Evolutionary conservation across 2,113 vertebrate genomes (phyloP).

Genomic region (Scytalopus superciliaris): DNA sequence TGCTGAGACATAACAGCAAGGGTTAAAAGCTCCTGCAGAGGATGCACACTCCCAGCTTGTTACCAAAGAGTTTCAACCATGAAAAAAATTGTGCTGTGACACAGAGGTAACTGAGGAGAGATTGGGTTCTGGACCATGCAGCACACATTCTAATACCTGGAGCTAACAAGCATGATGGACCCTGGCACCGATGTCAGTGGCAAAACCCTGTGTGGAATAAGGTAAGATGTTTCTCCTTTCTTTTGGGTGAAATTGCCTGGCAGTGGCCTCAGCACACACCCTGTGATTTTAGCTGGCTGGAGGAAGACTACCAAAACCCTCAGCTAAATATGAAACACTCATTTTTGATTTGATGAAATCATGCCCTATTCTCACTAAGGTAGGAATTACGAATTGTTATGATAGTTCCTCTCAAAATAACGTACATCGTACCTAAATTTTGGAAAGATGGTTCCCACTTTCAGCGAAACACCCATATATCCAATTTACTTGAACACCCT

Average conservation of each 20-base stretch:
- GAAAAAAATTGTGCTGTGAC: not conserved
- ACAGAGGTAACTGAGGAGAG: not conserved
- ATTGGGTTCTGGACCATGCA: not conserved
- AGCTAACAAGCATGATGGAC: not conserved
- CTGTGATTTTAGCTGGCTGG: not conserved
- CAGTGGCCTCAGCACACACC: not conserved
- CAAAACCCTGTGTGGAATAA: not conserved
- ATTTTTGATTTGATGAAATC: not conserved
- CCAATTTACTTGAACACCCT: not conserved
- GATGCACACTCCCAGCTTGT: not conserved
- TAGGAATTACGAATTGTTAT: not conserved
- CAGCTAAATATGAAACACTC: not conserved
- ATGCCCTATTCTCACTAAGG: not conserved
- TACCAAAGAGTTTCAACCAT: not conserved
- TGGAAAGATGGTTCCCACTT: not conserved
- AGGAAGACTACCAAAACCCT: not conserved
- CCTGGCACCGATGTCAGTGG: not conserved
- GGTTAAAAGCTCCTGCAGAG: not conserved
- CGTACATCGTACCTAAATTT: not conserved
- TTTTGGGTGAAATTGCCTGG: not conserved
- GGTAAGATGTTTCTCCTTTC: not conserved
- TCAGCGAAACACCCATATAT: accelerated
- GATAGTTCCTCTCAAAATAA: not conserved
- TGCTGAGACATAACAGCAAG: not conserved
- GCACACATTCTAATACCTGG: not conserved